Conservation (phyloP, 2,888 invertebrate genomes). For the Scaptomyza polygonia region DNA sequence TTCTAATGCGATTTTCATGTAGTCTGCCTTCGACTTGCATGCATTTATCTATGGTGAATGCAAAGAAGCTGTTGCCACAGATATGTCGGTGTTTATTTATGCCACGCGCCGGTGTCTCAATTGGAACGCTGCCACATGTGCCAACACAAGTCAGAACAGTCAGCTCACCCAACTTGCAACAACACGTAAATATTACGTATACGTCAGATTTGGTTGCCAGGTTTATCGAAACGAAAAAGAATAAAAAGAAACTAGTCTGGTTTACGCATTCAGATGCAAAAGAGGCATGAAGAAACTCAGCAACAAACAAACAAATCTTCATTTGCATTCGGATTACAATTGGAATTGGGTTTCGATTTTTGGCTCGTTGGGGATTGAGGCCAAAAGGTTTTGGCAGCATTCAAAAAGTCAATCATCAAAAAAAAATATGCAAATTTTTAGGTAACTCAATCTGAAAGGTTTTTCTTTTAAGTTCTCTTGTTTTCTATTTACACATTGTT, state of each 20-base stretch:
- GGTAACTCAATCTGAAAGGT: background rate
- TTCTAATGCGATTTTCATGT: slow-evolving; percentile 72
- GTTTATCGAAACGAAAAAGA: slow-evolving; percentile 25
- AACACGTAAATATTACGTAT: slow-evolving; percentile 68
- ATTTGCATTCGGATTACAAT: slow-evolving; percentile 35
- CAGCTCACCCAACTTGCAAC: slow-evolving; percentile 6
- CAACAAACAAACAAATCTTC: slow-evolving; percentile 18
- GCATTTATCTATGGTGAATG: slow-evolving; percentile 25
- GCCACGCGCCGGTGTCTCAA: slow-evolving; percentile 57
- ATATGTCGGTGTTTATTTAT: slow-evolving; percentile 64
- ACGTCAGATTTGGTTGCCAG: slow-evolving; percentile 54
- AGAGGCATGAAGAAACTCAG: slow-evolving; percentile 16
- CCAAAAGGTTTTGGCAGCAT: slow-evolving; percentile 16
- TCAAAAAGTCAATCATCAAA: background rate
- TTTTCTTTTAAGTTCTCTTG: background rate
- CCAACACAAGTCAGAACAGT: slow-evolving; percentile 1
- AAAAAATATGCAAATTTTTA: slow-evolving; percentile 5
- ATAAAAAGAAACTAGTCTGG: slow-evolving; percentile 54
- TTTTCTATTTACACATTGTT: background rate
- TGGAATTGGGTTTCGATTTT: slow-evolving; percentile 4
- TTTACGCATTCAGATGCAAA: slow-evolving; percentile 51
- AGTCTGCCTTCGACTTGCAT: slow-evolving; percentile 44
- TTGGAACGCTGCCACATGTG: slow-evolving; percentile 74
- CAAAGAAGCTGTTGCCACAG: slow-evolving; percentile 49
- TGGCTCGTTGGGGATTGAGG: slow-evolving; percentile 6